Base-by-base conservation (phyloP, 2,113 vertebrate species). In the Pleuronectes platessa region DNA sequence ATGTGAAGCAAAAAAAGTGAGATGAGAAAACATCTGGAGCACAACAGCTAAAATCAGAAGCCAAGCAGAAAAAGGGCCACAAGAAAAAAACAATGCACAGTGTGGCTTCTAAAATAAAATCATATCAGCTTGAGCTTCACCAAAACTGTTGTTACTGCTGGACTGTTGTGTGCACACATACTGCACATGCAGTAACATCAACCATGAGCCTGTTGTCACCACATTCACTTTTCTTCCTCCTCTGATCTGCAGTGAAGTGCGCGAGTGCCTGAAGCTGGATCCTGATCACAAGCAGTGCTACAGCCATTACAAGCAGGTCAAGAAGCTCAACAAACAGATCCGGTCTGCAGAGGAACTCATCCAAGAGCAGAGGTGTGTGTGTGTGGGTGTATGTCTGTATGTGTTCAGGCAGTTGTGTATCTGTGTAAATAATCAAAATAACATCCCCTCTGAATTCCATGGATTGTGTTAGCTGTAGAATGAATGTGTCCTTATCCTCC, bases 241-340 rank as follows among this genome's bases (percentile, higher is more conserved):
- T 76, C 0, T 71, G 59, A 53, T 72, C n/a, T 51, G 31, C 85
- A 99, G 98, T 83, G 97, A 99, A 93, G 97, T 99, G 67, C 96
- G 98, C 0, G 98, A 99, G 83, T 99, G 98, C 88, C 92, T 99
- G 81, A 99, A 99, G 89, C 94, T 99, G 83, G 98, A 99, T 86
- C 97, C 98, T 42, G 98, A 99, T 85, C 97, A 99, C 86, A 98
- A 98, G 88, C 94, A 94, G 20, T 99, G 98, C 83, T 99, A 97
- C 92, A 95, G 95, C 81, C 97, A 98, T 72, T 99, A 99, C 93
- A 99, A 99, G 74, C 95, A 96, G 92, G 97, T 99, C 24, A 99
- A 99, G 93, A 99, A 99, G 86, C 96, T 99, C 77, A 98, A 95
- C 90, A 99, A 99, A 71, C 96, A 97, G 90, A 96, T 99, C 0